phyloP scores from a whole-genome alignment of 2,797 vertebrate genomes.

The Sparus aurata region DNA sequence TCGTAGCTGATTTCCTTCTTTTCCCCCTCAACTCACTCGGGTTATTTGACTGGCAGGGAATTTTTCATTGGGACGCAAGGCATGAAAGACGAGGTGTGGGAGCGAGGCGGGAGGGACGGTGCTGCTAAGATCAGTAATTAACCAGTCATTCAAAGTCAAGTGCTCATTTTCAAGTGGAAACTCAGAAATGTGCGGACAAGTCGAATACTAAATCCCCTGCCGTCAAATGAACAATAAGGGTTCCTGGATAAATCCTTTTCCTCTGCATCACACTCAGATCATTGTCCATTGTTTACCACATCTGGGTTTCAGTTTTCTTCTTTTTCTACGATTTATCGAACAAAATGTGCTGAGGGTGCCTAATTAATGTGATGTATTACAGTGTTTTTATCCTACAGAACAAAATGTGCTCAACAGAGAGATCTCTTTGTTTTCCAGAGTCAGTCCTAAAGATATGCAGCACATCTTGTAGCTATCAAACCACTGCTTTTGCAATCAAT shows the following conservation, averaged over 20 bases:
- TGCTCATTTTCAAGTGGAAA: constrained; percentile 74
- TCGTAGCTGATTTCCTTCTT: constrained; percentile 63
- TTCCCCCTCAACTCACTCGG: constrained; percentile 63
- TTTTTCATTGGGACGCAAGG: constrained; percentile 77
- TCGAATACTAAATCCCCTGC: constrained; percentile 61
- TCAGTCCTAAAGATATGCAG: background rate
- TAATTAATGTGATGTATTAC: constrained; percentile 11
- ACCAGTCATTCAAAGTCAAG: constrained; percentile 83
- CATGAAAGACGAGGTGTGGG: constrained; percentile 77
- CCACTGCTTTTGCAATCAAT: background rate
- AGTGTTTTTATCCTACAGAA: background rate
- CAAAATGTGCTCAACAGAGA: constrained; percentile 1
- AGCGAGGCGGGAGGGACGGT: constrained; percentile 4
- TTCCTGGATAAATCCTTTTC: constrained; percentile 41
- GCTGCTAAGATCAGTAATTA: constrained; percentile 78
- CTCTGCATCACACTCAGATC: constrained; percentile 40
- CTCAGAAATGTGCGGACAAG: constrained; percentile 69
- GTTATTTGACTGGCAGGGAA: constrained; percentile 81
- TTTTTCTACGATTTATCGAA: background rate
- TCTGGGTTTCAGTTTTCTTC: background rate
- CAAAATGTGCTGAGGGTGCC: constrained; percentile 11
- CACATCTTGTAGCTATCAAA: background rate
- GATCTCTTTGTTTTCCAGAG: background rate
- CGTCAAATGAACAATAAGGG: constrained; percentile 61
- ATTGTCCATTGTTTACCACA: constrained; percentile 62